Evolutionary conservation across 2,113 vertebrate species (phyloP).

Genomic region (Labeo rohita): DNA sequence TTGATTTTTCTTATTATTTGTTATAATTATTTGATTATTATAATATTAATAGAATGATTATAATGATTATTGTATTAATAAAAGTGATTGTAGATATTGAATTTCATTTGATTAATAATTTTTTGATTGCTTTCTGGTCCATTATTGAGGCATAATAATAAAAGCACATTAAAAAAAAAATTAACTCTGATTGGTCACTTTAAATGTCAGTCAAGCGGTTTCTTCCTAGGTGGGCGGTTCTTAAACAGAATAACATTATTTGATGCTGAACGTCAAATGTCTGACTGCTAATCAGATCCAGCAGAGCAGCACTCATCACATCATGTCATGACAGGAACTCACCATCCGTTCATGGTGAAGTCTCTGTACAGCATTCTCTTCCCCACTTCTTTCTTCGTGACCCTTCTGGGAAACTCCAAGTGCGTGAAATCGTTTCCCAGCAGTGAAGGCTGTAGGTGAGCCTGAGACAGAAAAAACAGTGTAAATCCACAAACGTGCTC

Average conservation of each 20-base stretch:
- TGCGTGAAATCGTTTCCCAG: slow-evolving; percentile 99
- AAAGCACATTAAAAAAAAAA: not conserved
- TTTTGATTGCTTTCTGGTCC: not conserved
- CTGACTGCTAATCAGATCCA: not conserved
- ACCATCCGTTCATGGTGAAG: slow-evolving; percentile 98
- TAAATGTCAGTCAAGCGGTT: not conserved
- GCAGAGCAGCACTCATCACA: too few relatives aligned
- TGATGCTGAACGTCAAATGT: not conserved
- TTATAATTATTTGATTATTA: not conserved
- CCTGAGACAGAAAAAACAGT: slow-evolving; percentile 72
- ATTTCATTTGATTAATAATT: not conserved
- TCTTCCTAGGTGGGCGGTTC: not conserved
- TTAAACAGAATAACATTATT: not conserved
- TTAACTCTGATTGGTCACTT: not conserved
- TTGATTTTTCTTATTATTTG: too few relatives aligned
- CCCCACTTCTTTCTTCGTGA: slow-evolving; percentile 95
- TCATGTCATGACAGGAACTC: slow-evolving; percentile 56
- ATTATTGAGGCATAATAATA: not conserved
- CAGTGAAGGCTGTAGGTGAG: slow-evolving; percentile 96
- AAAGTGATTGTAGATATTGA: not conserved
- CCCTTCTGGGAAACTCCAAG: slow-evolving; percentile 95
- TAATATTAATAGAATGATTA: not conserved
- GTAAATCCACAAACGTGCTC: not conserved
- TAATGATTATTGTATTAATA: not conserved
- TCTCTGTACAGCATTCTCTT: slow-evolving; percentile 98